A percentile compares a stretch with the other conserved stretches of the same genome.
phyloP scores from a whole-genome alignment of 2,888 invertebrate genomes.

The Xestia sexstrigata region DNA sequence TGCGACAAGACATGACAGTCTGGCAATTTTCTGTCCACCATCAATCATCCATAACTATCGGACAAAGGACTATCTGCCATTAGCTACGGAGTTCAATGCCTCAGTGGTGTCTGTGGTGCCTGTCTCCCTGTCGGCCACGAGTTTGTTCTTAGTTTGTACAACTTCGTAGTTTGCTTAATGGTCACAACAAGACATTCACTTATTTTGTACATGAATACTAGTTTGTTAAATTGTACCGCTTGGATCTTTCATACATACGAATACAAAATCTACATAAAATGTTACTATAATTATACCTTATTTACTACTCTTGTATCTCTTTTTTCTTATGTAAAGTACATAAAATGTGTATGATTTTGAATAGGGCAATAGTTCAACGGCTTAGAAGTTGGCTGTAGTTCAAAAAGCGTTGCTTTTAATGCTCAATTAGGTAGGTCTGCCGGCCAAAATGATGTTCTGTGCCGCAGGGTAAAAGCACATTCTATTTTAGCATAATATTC shows the following conservation, averaged over 20 bases:
- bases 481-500: not conserved
- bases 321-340: not conserved
- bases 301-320: not conserved
- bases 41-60: not conserved
- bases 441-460: not conserved
- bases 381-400: not conserved
- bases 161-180: constrained; percentile 6
- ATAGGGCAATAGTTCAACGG: not conserved
- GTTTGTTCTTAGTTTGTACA: not conserved
- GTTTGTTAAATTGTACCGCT: not conserved
- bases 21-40: not conserved
- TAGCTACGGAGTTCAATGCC: not conserved
- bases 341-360: not conserved
- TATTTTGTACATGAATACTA: not conserved
- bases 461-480: not conserved
- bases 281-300: not conserved
- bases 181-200: not conserved
- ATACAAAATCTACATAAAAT: not conserved
- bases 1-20: not conserved
- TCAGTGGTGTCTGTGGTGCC: not conserved
- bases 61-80: not conserved
- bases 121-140: not conserved
- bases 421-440: not conserved
- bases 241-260: constrained; percentile 26
- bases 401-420: not conserved